A percentile compares a stretch with the other conserved stretches of the same genome.
These are phyloP conservation scores for Orthonychiurus folsomi DNA, from an alignment of 2,888 invertebrate species.

Conservation along the genomic window DNA sequence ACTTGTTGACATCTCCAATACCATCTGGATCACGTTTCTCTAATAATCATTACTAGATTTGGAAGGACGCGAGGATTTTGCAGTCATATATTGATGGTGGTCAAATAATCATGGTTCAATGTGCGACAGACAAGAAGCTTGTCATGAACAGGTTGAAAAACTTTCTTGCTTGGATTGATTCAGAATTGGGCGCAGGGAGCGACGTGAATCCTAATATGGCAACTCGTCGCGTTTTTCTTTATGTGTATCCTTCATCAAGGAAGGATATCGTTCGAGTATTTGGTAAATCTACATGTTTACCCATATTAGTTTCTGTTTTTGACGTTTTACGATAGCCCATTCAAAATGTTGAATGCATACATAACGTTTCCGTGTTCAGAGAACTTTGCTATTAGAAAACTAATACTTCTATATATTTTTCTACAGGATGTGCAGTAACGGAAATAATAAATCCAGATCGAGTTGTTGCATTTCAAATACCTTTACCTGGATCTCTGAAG, in stretches of 20 bases:
- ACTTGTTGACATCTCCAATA: background rate
- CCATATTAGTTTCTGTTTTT: conserved; percentile 1
- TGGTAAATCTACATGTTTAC: no score
- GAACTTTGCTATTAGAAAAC: background rate
- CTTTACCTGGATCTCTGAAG: background rate
- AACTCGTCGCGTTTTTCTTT: conserved; percentile 26
- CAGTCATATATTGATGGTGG: conserved; percentile 26
- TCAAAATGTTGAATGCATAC: background rate
- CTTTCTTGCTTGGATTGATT: conserved; percentile 36
- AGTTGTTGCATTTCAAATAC: conserved; percentile 11
- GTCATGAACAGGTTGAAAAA: conserved; percentile 24
- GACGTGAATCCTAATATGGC: conserved; percentile 9
- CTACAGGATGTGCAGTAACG: conserved; percentile 28
- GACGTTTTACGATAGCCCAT: no score
- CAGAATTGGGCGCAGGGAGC: conserved; percentile 27
- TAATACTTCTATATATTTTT: no score
- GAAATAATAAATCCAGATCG: conserved; percentile 19
- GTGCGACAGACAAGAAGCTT: conserved; percentile 18
- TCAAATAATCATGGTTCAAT: conserved; percentile 25
- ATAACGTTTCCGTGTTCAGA: background rate
- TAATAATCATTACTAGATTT: conserved; percentile 32
- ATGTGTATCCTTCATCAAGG: conserved; percentile 27
- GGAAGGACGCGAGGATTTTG: conserved; percentile 30
- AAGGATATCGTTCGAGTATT: conserved; percentile 32
- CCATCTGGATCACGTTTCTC: conserved; percentile 2